Evolutionary conservation across 1,140 invertebrate genomes (phyloP).

Genomic region (Notospermus geniculatus): DNA sequence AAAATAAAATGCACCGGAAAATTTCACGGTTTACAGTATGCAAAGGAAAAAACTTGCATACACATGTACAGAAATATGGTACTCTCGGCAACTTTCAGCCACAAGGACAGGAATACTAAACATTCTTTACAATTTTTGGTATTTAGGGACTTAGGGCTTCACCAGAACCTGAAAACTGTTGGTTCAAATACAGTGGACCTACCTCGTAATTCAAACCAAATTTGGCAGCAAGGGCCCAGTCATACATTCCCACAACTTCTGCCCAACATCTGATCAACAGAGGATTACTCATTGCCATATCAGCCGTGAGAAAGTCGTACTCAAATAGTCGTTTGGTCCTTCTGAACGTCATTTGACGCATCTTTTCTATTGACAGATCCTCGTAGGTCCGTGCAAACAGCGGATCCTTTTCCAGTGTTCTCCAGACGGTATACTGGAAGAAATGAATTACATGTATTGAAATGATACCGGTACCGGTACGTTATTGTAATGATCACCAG

Average conservation of each 20-base stretch:
- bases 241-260: slow-evolving; percentile 66
- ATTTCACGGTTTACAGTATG: too few relatives aligned
- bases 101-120: too few relatives aligned
- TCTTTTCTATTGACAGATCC: slow-evolving; percentile 69
- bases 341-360: slow-evolving; percentile 63
- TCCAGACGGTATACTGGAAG: slow-evolving; percentile 77
- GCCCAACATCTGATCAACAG: slow-evolving; percentile 48
- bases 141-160: too few relatives aligned
- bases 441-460: slow-evolving; percentile 15
- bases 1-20: too few relatives aligned
- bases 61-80: too few relatives aligned
- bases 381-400: slow-evolving; percentile 65
- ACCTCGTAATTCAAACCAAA: slow-evolving; percentile 57
- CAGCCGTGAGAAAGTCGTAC: slow-evolving; percentile 64
- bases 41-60: too few relatives aligned
- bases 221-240: slow-evolving; percentile 69
- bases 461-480: background rate
- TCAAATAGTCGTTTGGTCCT: slow-evolving; percentile 65
- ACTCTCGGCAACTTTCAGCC: too few relatives aligned
- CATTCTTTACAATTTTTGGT: too few relatives aligned
- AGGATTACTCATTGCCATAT: slow-evolving; percentile 60
- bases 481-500: background rate
- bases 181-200: background rate
- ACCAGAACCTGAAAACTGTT: background rate
- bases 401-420: slow-evolving; percentile 75